phyloP scores from a whole-genome alignment of 1,140 invertebrate species.

The Aleiodes sp. region DNA sequence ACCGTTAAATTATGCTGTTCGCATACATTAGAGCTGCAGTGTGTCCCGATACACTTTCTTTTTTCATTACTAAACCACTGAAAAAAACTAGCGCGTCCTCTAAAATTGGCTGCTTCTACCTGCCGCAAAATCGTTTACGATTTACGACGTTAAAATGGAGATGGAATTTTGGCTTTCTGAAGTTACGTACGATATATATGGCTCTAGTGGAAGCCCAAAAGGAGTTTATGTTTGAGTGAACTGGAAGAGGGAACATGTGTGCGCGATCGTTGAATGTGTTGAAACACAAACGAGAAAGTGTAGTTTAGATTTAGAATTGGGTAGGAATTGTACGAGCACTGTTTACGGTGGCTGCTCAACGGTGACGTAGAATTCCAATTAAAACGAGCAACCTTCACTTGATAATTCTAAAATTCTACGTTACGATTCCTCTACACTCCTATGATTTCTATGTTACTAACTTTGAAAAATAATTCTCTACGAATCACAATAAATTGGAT shows the following conservation, averaged over 20 bases:
- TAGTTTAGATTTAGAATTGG: too few species aligned
- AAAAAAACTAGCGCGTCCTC: too few species aligned
- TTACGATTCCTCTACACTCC: too few species aligned
- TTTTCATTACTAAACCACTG: too few species aligned
- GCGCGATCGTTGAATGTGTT: neutral
- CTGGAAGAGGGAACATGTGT: neutral
- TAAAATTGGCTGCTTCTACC: neutral
- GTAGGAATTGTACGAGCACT: constrained; percentile 1
- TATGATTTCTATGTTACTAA: too few species aligned
- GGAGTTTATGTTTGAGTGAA: neutral
- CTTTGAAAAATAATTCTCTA: too few species aligned
- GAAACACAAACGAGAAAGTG: constrained; percentile 4
- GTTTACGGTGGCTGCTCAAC: constrained; percentile 6
- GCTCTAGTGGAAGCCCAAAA: neutral
- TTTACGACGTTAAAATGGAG: constrained; percentile 15
- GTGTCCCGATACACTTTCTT: neutral
- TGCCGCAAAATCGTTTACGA: neutral
- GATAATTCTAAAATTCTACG: too few species aligned
- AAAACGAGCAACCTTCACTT: too few species aligned
- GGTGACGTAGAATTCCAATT: constrained; percentile 4
- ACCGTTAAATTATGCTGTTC: neutral
- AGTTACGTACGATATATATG: neutral
- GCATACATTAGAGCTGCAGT: neutral
- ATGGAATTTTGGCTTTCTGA: constrained; percentile 6
- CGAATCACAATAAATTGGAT: too few species aligned